Evolutionary conservation across 2,797 vertebrate species (phyloP).

Genomic region (Rousettus madagascariensis): DNA sequence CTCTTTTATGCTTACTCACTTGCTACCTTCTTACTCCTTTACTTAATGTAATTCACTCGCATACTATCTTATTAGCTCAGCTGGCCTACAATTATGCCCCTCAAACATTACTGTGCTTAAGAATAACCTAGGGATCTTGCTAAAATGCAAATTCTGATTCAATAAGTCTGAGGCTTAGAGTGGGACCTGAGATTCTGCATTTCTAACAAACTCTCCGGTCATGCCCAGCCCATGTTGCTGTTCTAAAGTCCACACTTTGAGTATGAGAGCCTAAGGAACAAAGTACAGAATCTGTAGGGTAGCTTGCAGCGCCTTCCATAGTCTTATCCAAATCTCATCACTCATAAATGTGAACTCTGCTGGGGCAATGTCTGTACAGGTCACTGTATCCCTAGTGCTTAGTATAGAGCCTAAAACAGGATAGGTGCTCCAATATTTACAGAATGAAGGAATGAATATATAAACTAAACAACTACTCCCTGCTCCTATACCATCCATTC

Average conservation of each 20-base stretch:
- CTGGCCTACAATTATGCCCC: neutral
- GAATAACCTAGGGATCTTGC: neutral
- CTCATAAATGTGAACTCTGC: neutral
- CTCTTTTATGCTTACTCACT: slow-evolving; percentile 35
- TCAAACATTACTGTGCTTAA: neutral
- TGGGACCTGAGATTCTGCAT: neutral
- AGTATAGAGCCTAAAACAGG: neutral
- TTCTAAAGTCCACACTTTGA: slow-evolving; percentile 39
- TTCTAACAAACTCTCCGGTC: slow-evolving; percentile 5
- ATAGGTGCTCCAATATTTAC: neutral
- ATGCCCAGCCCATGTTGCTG: neutral
- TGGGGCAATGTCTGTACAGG: neutral
- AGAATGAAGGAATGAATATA: neutral
- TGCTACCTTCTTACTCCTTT: neutral
- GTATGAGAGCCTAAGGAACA: neutral
- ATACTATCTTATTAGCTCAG: neutral
- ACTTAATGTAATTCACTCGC: neutral
- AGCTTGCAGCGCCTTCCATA: neutral
- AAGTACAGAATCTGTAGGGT: slow-evolving; percentile 39
- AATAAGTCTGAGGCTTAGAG: neutral
- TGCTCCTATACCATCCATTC: neutral
- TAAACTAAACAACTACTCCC: neutral
- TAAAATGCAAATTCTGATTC: slow-evolving; percentile 46
- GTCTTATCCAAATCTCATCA: neutral
- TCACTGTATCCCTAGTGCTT: neutral